These are phyloP conservation scores for Varecia variegata DNA, from an alignment of 2,797 vertebrate genomes.

Conservation along the genomic window DNA sequence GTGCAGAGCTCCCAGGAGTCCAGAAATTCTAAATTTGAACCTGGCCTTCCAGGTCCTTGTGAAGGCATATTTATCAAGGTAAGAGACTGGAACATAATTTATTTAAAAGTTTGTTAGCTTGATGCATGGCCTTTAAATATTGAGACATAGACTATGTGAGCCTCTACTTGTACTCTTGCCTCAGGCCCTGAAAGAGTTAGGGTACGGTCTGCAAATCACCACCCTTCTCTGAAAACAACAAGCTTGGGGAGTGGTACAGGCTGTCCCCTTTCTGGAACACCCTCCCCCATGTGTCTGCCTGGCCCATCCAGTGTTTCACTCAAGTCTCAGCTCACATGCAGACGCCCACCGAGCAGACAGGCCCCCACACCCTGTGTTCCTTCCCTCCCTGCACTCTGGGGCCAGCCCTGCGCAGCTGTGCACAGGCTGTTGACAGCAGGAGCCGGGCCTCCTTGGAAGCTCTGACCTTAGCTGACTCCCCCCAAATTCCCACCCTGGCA, in stretches of 20 bases:
- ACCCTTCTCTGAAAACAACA: background rate
- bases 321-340: background rate
- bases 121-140: background rate
- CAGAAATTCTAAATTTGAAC: background rate
- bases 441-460: background rate
- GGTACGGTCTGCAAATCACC: background rate
- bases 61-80: background rate
- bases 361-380: background rate
- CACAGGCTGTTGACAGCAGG: too few species aligned
- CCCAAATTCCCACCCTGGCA: background rate
- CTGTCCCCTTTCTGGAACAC: fast-evolving
- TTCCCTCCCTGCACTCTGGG: fast-evolving
- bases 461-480: background rate
- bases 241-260: background rate
- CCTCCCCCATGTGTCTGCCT: background rate
- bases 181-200: background rate
- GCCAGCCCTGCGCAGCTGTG: fast-evolving
- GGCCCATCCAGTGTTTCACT: background rate
- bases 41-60: background rate
- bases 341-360: fast-evolving
- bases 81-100: background rate
- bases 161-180: background rate
- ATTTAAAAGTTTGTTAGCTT: background rate
- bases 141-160: background rate
- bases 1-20: background rate